Evolutionary conservation across 2,797 vertebrate species (phyloP), one percentile per base, ranked within the genome.

Genomic region (Orientallactaga sibirica): DNA sequence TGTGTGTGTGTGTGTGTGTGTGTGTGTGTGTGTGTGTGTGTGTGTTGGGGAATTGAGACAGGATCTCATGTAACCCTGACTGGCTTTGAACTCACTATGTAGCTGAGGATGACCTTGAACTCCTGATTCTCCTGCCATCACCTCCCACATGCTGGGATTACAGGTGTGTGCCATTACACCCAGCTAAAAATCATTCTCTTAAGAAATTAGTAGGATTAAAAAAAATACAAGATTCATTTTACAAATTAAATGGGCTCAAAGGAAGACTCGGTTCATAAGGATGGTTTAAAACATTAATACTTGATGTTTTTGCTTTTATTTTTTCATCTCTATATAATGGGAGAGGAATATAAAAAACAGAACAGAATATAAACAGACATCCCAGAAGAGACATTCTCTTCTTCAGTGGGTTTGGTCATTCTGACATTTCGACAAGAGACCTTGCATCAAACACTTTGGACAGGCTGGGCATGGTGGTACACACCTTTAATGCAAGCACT

Each of bases 211-310:
- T 58, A 84, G 33, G 20, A 48, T 87, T 91, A 89, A 78, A 82
- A 86, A 93, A 62, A 85, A 64, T 55, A 43, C 0, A 93, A 76
- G n/a, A 85, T 84, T 74, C 76, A 74, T 73, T 76, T 90, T 16
- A 80, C 80, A 93, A 94, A 91, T 83, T 93, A 94, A 88, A 24
- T 48, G 24, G 16, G 33, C 11, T 87, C 66, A 91, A 90, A 91
- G n/a, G 37, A 88, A 82, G 12, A 76, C 68, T 81, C 14, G 70
- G 2, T 67, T 83, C 68, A 25, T 76, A 18, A 52, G n/a, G 27
- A 82, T 22, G 48, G 41, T 79, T 79, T 88, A 86, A 88, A 82
- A 62, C 12, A 19, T 84, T 79, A 86, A 62, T 87, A 15, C n/a
- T 14, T 81, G 7, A 87, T 33, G 88, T 16, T 78, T 90, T 95